Conservation (phyloP, 2,797 vertebrate genomes). For the Hozukius guyotensis region DNA sequence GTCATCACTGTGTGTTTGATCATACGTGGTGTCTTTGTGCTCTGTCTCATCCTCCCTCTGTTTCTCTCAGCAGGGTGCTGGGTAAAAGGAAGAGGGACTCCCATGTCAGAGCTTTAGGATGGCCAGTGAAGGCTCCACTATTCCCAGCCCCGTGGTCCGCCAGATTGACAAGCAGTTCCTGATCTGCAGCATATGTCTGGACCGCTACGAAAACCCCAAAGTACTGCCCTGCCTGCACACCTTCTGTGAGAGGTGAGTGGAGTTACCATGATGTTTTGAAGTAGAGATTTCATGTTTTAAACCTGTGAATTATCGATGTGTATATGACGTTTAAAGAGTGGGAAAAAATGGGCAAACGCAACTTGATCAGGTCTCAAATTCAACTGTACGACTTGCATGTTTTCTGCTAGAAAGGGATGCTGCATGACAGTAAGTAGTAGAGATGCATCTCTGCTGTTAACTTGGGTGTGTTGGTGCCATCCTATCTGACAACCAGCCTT, state of each 20-base stretch:
- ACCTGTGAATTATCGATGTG: background rate
- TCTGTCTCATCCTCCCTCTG: slow-evolving; percentile 1
- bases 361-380: background rate
- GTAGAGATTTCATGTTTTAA: background rate
- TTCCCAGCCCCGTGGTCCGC: slow-evolving; percentile 96
- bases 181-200: slow-evolving; percentile 99
- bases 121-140: slow-evolving; percentile 95
- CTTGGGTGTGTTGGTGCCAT: slow-evolving; percentile 19
- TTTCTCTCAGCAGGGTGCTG: slow-evolving; percentile 82
- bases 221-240: slow-evolving; percentile 98
- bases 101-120: slow-evolving; percentile 94
- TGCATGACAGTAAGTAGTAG: background rate
- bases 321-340: background rate
- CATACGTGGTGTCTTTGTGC: background rate
- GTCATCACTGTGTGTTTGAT: slow-evolving; percentile 4
- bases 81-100: slow-evolving; percentile 85
- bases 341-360: background rate
- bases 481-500: slow-evolving; percentile 24
- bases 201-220: slow-evolving; percentile 98
- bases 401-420: background rate
- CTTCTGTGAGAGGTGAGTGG: slow-evolving; percentile 97
- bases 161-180: slow-evolving; percentile 99
- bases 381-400: background rate
- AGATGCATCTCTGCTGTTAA: background rate
- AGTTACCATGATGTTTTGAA: background rate